These are phyloP conservation scores for Saxidomus purpurata DNA, from an alignment of 1,140 invertebrate genomes.

Conservation along the genomic window DNA sequence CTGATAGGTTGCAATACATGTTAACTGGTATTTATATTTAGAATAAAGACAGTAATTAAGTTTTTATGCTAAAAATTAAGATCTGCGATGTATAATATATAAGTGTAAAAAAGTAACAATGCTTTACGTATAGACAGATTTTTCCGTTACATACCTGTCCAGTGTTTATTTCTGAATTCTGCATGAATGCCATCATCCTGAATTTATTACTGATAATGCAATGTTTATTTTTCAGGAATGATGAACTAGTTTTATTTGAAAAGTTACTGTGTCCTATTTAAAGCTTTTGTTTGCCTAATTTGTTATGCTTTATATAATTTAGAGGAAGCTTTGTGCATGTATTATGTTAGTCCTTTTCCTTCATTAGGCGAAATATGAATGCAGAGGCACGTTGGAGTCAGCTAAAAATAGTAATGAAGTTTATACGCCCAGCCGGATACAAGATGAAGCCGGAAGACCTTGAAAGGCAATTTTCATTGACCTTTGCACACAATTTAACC, in stretches of 20 bases:
- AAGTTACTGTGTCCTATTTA: too few species aligned
- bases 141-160: too few species aligned
- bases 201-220: neutral
- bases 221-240: slow-evolving; percentile 8
- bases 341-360: slow-evolving; percentile 24
- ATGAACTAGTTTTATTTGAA: neutral
- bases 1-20: too few species aligned
- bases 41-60: too few species aligned
- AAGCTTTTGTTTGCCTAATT: too few species aligned
- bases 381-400: slow-evolving; percentile 80
- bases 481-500: neutral
- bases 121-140: too few species aligned
- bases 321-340: slow-evolving; percentile 32
- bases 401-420: slow-evolving; percentile 81
- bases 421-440: slow-evolving; percentile 74
- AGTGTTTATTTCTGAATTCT: too few species aligned
- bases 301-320: neutral
- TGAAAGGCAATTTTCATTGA: slow-evolving; percentile 76
- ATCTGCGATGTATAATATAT: too few species aligned
- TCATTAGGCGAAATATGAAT: slow-evolving; percentile 52
- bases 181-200: too few species aligned
- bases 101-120: too few species aligned
- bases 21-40: too few species aligned
- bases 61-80: too few species aligned
- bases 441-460: slow-evolving; percentile 71